These are phyloP conservation scores for Epinotia nisella DNA, from an alignment of 2,888 invertebrate genomes.

Conservation along the genomic window DNA sequence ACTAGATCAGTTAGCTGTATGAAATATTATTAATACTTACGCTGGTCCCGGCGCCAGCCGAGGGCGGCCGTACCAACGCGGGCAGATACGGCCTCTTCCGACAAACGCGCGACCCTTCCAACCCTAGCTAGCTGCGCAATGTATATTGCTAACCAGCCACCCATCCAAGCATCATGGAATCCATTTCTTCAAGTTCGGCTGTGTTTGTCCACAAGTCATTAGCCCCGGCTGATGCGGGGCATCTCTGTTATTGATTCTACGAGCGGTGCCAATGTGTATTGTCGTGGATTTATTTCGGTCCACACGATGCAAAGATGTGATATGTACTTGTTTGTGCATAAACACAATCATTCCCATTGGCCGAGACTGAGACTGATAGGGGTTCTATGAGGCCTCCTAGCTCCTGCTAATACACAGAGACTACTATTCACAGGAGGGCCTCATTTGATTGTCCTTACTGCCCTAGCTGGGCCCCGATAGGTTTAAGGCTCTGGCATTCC, in stretches of 20 bases:
- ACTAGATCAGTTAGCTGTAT: constrained; percentile 25
- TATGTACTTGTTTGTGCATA: constrained; percentile 22
- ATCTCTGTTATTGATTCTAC: constrained; percentile 14
- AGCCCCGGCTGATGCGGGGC: not conserved
- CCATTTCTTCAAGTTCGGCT: constrained; percentile 8
- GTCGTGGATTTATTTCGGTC: constrained; percentile 27
- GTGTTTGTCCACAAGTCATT: constrained; percentile 10
- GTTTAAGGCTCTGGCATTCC: no score
- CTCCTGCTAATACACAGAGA: no score
- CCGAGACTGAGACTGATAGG: no score
- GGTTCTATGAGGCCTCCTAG: no score
- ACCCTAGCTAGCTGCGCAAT: not conserved
- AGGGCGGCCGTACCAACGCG: not conserved
- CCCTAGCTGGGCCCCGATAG: no score
- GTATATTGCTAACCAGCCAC: no score
- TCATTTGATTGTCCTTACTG: no score
- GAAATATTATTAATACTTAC: constrained; percentile 22
- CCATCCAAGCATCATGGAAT: no score
- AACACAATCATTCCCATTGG: no score
- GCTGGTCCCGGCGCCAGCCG: not conserved
- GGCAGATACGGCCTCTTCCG: not conserved
- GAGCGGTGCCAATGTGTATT: constrained; percentile 18
- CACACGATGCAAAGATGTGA: not conserved
- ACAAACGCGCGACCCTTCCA: not conserved
- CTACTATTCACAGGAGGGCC: no score